Percentiles rank a stretch among this genome's conserved stretches.
Conservation (phyloP, 2,888 invertebrate genomes). For the Patella depressa region DNA sequence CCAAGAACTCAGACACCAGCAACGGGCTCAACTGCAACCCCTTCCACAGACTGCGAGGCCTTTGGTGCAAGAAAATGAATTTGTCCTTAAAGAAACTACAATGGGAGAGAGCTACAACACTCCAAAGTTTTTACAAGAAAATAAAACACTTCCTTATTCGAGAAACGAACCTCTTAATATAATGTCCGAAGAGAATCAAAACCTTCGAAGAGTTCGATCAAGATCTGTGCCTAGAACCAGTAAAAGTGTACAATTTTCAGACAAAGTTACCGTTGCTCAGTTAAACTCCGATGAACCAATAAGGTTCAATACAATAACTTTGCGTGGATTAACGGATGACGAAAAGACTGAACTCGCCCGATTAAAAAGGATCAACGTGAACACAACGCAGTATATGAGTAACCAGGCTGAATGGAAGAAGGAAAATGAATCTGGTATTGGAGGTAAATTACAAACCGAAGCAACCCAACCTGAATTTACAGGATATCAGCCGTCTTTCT, state of each 20-base stretch:
- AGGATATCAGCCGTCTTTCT: not conserved
- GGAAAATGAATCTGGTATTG: conserved; percentile 36
- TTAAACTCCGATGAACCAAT: conserved; percentile 49
- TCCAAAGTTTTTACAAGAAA: conserved; percentile 67
- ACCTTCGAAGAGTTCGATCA: conserved; percentile 47
- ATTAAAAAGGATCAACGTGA: conserved; percentile 26
- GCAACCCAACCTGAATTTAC: conserved; percentile 6
- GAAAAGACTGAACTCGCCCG: not conserved
- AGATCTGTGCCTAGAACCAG: conserved; percentile 21
- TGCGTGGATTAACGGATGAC: conserved; percentile 2
- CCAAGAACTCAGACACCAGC: conserved; percentile 8
- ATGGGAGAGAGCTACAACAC: conserved; percentile 65
- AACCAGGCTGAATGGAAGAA: conserved; percentile 52
- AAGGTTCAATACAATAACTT: conserved; percentile 42
- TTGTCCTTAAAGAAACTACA: conserved; percentile 52
- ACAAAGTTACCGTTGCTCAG: conserved; percentile 57
- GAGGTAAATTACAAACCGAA: not conserved
- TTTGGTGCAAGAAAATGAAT: conserved; percentile 33
- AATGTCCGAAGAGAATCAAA: conserved; percentile 64
- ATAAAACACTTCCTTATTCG: conserved; percentile 50
- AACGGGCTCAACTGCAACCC: conserved; percentile 14
- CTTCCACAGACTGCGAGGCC: conserved; percentile 20
- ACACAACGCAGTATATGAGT: conserved; percentile 54
- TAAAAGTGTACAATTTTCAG: conserved; percentile 59
- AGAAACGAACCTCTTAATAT: conserved; percentile 60